Evolutionary conservation across 2,113 vertebrate genomes (phyloP).

Genomic region (Callipepla californica): DNA sequence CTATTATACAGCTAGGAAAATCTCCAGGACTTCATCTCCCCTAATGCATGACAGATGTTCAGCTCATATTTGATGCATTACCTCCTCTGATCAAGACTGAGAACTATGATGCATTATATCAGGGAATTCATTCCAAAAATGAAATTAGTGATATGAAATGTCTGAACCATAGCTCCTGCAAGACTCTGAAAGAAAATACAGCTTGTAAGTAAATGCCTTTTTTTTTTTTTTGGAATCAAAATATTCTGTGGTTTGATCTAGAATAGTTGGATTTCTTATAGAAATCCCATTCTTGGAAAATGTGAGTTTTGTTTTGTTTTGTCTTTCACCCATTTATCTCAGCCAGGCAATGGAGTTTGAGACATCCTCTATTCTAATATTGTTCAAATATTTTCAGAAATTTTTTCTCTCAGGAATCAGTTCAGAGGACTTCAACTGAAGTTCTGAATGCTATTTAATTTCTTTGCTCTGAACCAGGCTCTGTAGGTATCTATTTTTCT

Average conservation of each 20-base stretch:
- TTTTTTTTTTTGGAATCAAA: neutral
- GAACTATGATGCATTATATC: neutral
- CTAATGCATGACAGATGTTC: slow-evolving; percentile 25
- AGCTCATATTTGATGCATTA: slow-evolving; percentile 44
- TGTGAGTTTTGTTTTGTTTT: neutral
- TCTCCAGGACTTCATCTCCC: neutral
- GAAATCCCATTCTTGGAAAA: neutral
- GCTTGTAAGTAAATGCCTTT: neutral
- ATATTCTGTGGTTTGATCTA: fast-evolving
- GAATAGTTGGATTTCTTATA: neutral
- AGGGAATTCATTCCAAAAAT: slow-evolving; percentile 5
- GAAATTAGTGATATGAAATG: neutral
- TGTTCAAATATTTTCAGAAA: neutral
- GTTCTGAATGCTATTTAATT: neutral
- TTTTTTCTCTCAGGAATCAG: neutral
- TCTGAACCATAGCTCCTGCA: neutral
- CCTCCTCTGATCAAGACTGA: neutral
- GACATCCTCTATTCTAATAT: neutral
- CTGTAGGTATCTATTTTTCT: neutral
- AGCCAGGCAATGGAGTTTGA: neutral
- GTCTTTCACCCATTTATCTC: fast-evolving
- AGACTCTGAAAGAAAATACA: neutral
- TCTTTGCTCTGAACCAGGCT: neutral
- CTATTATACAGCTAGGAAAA: neutral
- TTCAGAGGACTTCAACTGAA: neutral